Base-by-base conservation (phyloP, 1,140 invertebrate species). In the Plodia interpunctella region DNA sequence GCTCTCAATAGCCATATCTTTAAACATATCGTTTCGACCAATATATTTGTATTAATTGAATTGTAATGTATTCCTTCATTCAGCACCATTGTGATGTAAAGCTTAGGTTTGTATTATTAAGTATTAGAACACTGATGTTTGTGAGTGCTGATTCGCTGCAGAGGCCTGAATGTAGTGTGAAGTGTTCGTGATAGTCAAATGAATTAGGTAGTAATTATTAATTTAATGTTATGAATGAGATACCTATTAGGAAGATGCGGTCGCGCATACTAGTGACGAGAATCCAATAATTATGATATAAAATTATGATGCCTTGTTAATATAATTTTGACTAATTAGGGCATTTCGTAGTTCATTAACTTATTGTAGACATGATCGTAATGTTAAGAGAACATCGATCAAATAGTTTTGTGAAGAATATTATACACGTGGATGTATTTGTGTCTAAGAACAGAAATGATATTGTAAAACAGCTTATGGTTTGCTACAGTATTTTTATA, bases 251-350 rank as follows among this genome's bases (percentile, higher is more conserved):
- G 78, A 87, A 88, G 74, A 86, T 88, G 88, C 88, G 90, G 87
- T 90, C 88, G 88, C 88, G 88, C 88, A 89, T 84, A 85, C 70
- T 90, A 90, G 87, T 83, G 75, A 90, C 88, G 88, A 87, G 83
- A 88, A 90, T 90, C 90, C 90, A 90, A 90, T 90, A 90, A 89
- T 88, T 78, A 88, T 83, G 79, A 80, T 84, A 76, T 69, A 79
- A 69, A 79, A 78, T 79, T 68, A 76, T 71, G 81, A 83, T 84
- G 85, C 85, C 87, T 88, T 87, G 76, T 78, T 32, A 32, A 72
- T 79, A 71, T 87, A 87, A 80, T 81, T 69, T 78, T 85, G 78
- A 87, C 75, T 83, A 78, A 74, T 84, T 83, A 84, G 83, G 82
- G 83, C 83, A 84, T 88, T 87, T 88, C 73, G 72, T 87, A 87